Percentiles rank a stretch among this genome's conserved stretches.
Evolutionary conservation across 2,888 invertebrate species (phyloP).

Genomic region (Drosophila barbarae): DNA sequence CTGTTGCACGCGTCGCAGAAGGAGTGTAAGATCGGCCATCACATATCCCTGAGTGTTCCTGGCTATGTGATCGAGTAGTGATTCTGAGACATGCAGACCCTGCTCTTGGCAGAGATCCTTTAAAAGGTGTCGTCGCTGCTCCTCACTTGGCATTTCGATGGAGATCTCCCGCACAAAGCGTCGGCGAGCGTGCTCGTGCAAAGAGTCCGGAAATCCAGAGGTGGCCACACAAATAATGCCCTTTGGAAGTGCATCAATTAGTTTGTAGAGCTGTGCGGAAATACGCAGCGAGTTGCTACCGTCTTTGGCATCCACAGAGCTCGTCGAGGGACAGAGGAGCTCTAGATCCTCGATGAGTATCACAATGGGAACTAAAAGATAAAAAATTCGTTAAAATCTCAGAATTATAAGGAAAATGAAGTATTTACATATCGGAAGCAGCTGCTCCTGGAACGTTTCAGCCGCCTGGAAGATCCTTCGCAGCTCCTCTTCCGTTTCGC

Average conservation of each 20-base stretch:
- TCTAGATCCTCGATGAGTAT: slow-evolving; percentile 80
- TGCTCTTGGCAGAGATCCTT: slow-evolving; percentile 59
- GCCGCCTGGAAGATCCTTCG: slow-evolving; percentile 80
- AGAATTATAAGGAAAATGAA: no score
- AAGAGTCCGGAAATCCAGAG: slow-evolving; percentile 80
- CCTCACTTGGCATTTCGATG: slow-evolving; percentile 80
- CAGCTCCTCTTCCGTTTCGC: slow-evolving; percentile 81
- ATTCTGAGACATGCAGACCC: slow-evolving; percentile 25
- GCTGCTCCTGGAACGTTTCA: slow-evolving; percentile 66
- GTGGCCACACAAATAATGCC: slow-evolving; percentile 81
- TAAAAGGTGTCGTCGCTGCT: slow-evolving; percentile 80
- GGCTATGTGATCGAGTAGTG: slow-evolving; percentile 74
- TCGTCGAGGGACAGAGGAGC: slow-evolving; percentile 79
- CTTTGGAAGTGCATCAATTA: slow-evolving; percentile 80
- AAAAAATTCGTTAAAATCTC: background rate
- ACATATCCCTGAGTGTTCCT: slow-evolving; percentile 82
- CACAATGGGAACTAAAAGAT: slow-evolving; percentile 73
- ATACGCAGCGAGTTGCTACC: slow-evolving; percentile 78
- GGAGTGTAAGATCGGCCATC: slow-evolving; percentile 81
- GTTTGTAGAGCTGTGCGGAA: slow-evolving; percentile 79
- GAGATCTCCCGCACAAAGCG: slow-evolving; percentile 82
- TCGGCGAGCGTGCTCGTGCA: slow-evolving; percentile 81
- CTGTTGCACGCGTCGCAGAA: slow-evolving; percentile 79
- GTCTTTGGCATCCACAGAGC: slow-evolving; percentile 49
- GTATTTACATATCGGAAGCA: slow-evolving; percentile 53